Evolutionary conservation across 2,797 vertebrate species (phyloP), one percentile per base, ranked within the genome.

Genomic region (Eutrigla gurnardus): DNA sequence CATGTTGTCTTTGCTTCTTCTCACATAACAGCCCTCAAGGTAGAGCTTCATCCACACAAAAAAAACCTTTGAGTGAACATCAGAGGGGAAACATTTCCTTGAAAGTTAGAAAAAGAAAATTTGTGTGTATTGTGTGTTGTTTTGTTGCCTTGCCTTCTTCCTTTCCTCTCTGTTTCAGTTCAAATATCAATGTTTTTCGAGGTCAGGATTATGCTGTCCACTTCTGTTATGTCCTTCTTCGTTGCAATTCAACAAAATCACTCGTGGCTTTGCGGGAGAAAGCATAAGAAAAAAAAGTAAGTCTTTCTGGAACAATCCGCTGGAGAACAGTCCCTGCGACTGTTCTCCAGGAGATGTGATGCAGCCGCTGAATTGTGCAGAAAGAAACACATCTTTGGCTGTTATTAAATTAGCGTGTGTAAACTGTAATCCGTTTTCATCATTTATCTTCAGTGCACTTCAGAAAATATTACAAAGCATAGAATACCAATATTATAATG

Each of bases 21-120:
- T 70, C 9, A 50, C 33, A 65, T 25, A 50, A 60, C 68, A 65
- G 42, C 49, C 43, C 54, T 73, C 36, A n/a, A 50, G 64, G 70
- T 49, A 64, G 35, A 54, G 36, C 37, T 57, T 65, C 13, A 65
- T 43, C 36, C 60, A 59, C 40, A 15, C 40, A 25, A 25, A 25
- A 52, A 61, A 76, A 59, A 54, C 57, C 14, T 66, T 45, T 67
- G 50, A 73, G 73, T 73, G 59, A 73, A 63, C 18, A 76, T 81
- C 64, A 75, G 67, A 67, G 13, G n/a, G 12, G n/a, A 52, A 6
- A 37, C 18, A 52, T 66, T 58, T 17, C 17, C 40, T 72, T 36
- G 13, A 65, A 67, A 64, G 49, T 43, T 13, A 15, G 45, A 69
- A 42, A 61, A 7, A 10, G 50, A 17, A 35, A 53, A 53, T 63